These are phyloP conservation scores for Sialia sialis DNA, from an alignment of 2,113 vertebrate species.

Conservation along the genomic window DNA sequence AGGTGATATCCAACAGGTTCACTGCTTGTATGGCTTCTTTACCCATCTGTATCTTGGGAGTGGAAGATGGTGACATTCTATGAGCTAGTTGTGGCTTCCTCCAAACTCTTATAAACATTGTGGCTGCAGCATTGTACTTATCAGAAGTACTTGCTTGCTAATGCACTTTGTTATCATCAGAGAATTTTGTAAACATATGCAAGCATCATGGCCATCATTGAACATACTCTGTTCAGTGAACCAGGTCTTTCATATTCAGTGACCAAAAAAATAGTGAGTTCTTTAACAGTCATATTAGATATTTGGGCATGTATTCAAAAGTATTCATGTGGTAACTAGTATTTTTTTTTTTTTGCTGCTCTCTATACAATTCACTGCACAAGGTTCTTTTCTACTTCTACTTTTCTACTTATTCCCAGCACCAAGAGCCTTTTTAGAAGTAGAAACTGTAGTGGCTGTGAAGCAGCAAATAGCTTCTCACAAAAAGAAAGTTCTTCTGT, in stretches of 20 bases:
- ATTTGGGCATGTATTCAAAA: not conserved
- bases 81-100: not conserved
- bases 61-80: not conserved
- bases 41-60: not conserved
- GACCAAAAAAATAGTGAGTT: not conserved
- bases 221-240: not conserved
- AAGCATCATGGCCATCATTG: not conserved
- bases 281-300: not conserved
- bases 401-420: not conserved
- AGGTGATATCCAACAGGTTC: not conserved
- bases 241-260: not conserved
- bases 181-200: not conserved
- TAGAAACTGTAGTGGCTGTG: not conserved
- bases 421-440: not conserved
- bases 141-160: not conserved
- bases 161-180: not conserved
- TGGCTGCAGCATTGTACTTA: not conserved
- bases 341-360: not conserved
- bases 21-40: not conserved
- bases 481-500: not conserved
- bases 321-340: not conserved
- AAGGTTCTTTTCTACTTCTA: not conserved
- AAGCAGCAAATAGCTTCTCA: not conserved
- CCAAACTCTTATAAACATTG: not conserved
- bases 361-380: not conserved